Base-by-base conservation (phyloP, 1,140 invertebrate genomes). In the Trachymyrmex cornetzi region DNA sequence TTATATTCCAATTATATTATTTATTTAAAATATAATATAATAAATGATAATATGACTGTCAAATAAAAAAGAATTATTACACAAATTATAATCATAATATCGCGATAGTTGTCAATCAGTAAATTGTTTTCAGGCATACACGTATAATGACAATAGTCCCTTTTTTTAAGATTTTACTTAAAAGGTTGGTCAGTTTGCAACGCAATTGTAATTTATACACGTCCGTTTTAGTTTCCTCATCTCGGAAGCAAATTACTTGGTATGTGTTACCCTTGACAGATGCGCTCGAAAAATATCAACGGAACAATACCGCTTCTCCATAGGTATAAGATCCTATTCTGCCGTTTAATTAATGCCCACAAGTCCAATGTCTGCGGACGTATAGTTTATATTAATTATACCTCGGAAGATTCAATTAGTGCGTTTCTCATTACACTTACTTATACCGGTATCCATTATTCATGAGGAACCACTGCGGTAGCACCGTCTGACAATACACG, bases 341-440 rank as follows among this genome's bases (percentile, higher is more conserved):
- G 88, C 44, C 85, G 64, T 92, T 92, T 94, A 94, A 94, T 94
- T 93, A 93, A 94, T 93, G 90, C 90, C 90, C 88, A 81, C 91
- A 86, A 90, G 89, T 87, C 90, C 89, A 67, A 85, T 86, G 66
- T 79, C 88, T 86, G 84, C 81, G 87, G 90, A 91, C 88, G 92
- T 91, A 93, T 93, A 92, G 92, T 93, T 94, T 93, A 92, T 93
- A 94, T 95, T 95, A 95, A 95, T 94, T 95, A 93, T 90, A 93
- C 92, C 92, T 92, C 93, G 93, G 94, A 94, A 95, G 94, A 95
- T 94, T 95, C 94, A 95, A 95, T 95, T 95, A 94, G 94, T 93
- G 93, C 93, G 92, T 94, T 93, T 93, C 94, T 95, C 94, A 94
- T 94, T 95, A 94, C 94, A 92, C 93, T 94, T 93, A 94, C 92